Evolutionary conservation across 2,113 vertebrate species (phyloP).

Genomic region (Bungarus multicinctus): DNA sequence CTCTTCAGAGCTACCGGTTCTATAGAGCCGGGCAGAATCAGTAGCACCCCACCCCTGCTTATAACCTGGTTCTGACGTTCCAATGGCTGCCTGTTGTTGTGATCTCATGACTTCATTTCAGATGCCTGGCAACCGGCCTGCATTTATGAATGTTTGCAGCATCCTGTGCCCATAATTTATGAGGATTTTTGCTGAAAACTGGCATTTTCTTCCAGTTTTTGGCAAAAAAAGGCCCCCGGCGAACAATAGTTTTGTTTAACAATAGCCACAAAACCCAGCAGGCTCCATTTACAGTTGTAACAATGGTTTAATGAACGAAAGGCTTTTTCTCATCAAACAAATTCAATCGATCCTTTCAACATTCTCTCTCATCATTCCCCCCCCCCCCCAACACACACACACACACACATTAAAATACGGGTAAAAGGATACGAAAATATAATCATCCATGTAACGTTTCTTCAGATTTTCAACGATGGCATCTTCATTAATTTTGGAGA

Average conservation of each 20-base stretch:
- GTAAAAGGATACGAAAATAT: conserved; percentile 92
- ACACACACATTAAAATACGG: neutral
- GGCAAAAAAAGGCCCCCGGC: neutral
- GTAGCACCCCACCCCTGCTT: too few relatives aligned
- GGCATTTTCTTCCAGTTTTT: neutral
- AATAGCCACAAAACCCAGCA: too few relatives aligned
- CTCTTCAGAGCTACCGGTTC: too few relatives aligned
- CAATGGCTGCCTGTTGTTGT: neutral
- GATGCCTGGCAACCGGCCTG: neutral
- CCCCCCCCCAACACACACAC: too few relatives aligned
- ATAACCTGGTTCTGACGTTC: neutral
- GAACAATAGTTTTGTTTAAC: too few relatives aligned
- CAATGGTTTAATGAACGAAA: neutral
- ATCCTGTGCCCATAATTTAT: neutral
- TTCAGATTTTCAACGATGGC: conserved; percentile 96
- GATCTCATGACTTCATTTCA: neutral
- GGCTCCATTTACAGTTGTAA: too few relatives aligned
- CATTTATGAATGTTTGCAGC: neutral
- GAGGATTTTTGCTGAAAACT: neutral
- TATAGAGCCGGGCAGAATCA: too few relatives aligned
- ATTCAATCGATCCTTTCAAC: too few relatives aligned
- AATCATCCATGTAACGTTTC: conserved; percentile 94
- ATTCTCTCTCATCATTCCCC: neutral
- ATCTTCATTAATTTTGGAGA: conserved; percentile 92
- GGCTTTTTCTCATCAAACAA: neutral